Evolutionary conservation across 1,140 invertebrate species (phyloP), one percentile per base, ranked within the genome.

Genomic region (Pseudoatta argentina): DNA sequence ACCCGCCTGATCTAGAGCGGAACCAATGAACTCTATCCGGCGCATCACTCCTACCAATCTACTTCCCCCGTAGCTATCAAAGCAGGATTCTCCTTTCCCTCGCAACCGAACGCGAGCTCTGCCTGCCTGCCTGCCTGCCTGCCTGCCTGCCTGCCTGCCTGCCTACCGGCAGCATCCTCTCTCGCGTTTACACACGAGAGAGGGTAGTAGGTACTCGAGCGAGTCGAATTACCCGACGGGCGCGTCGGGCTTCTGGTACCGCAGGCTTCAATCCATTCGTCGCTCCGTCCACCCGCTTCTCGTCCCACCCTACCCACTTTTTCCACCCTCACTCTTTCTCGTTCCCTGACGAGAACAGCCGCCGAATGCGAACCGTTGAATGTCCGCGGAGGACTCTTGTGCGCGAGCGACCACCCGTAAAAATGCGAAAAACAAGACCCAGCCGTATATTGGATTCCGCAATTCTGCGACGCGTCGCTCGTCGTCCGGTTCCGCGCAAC

Each of bases 31-130:
- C 92, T 93, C 92, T 93, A 94, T 93, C 92, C 92, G 72, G 92
- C 90, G 90, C 92, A 93, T 92, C 88, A 85, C 87, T 89, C 85
- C 89, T 92, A 89, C 93, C 93, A 94, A 94, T 94, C 92, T 93
- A 94, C 93, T 93, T 92, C 92, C 92, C 91, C 89, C 90, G 90
- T 90, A 91, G 93, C 91, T 94, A 94, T 94, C 93, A 93, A 94
- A 93, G 93, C 93, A 90, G 86, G 86, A 92, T 91, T 82, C 83
- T 78, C 89, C 82, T 88, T 81, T 88, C 89, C 73, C 89, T 88
- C 59, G 81, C 89, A 85, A 78, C 53, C 75, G 75, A 59, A 72
- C 75, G 83, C 61, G 73, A 21, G 44, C 27, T 59, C 67, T 14
- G 53, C n/a, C 30, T 75, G 53, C 8, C 21, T 61, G 34, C 55